A percentile compares a stretch with the other conserved stretches of the same genome.
These are phyloP conservation scores for Chelon auratus DNA, from an alignment of 2,797 vertebrate genomes.

Conservation along the genomic window DNA sequence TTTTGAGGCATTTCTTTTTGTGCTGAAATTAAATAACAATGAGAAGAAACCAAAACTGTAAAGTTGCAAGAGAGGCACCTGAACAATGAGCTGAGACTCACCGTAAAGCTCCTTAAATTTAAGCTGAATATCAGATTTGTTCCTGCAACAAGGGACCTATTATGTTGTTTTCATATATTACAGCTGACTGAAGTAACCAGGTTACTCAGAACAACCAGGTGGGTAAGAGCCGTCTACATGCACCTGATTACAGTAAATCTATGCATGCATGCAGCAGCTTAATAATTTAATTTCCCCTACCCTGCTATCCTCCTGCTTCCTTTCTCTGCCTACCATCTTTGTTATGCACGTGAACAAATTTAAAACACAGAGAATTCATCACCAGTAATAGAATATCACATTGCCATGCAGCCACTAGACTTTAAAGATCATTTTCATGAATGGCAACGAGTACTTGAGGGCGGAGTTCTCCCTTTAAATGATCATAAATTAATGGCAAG, in stretches of 20 bases:
- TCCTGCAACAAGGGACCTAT: not conserved
- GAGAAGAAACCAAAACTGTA: not conserved
- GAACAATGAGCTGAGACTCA: not conserved
- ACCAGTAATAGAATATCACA: not conserved
- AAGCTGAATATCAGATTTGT: not conserved
- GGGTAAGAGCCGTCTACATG: not conserved
- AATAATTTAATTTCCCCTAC: not conserved
- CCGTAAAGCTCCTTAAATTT: not conserved
- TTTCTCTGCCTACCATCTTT: conserved; percentile 12
- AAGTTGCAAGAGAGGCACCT: not conserved
- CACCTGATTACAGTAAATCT: not conserved
- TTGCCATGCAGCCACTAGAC: not conserved
- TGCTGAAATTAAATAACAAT: not conserved
- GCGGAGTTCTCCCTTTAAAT: not conserved
- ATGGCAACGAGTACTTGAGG: not conserved
- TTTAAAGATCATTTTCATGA: not conserved
- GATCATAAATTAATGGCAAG: not conserved
- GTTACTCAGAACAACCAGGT: not conserved
- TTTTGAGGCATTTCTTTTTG: not conserved
- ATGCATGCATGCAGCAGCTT: not conserved
- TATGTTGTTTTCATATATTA: not conserved
- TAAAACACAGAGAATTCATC: not conserved
- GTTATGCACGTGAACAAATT: not conserved
- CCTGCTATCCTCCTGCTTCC: not conserved
- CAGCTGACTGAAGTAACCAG: not conserved